Percentiles rank a stretch among this genome's conserved stretches.
Conservation (phyloP, 1,140 invertebrate species). For the Zaprionus davidi region DNA sequence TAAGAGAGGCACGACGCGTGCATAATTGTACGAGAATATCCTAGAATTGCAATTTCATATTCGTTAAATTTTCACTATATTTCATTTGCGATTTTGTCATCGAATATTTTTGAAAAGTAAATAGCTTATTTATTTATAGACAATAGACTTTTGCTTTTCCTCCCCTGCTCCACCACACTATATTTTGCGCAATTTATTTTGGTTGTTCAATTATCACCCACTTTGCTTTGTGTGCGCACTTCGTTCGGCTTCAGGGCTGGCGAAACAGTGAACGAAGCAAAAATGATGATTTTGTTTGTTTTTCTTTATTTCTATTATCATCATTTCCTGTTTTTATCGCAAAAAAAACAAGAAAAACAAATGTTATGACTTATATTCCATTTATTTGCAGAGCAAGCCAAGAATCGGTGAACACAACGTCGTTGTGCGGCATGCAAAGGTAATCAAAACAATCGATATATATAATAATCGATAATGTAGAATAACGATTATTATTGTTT, state of each 20-base stretch:
- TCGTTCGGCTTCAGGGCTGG: conserved; percentile 59
- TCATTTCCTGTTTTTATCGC: conserved; percentile 5
- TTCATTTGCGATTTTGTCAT: conserved; percentile 5
- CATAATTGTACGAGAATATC: conserved; percentile 24
- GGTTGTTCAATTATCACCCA: conserved; percentile 67
- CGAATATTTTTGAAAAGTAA: conserved; percentile 20
- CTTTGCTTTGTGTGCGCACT: conserved; percentile 41
- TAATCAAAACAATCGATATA: conserved; percentile 56
- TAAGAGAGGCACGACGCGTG: conserved; percentile 39
- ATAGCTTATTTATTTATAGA: conserved; percentile 67
- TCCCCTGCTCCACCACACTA: conserved; percentile 21
- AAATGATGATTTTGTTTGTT: conserved; percentile 11
- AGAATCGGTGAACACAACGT: conserved; percentile 40
- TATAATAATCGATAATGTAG: conserved; percentile 23
- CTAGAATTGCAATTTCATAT: conserved; percentile 12
- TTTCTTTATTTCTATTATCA: conserved; percentile 9
- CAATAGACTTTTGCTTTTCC: conserved; percentile 38
- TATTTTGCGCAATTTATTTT: conserved; percentile 68
- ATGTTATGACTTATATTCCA: not conserved
- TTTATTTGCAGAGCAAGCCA: conserved; percentile 27
- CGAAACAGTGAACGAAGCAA: conserved; percentile 22
- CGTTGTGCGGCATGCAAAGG: conserved; percentile 70
- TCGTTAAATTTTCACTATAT: not conserved
- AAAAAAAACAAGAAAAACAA: not conserved
- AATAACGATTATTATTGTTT: conserved; percentile 32